phyloP scores from a whole-genome alignment of 2,797 vertebrate species.

The Bucorvus abyssinicus region DNA sequence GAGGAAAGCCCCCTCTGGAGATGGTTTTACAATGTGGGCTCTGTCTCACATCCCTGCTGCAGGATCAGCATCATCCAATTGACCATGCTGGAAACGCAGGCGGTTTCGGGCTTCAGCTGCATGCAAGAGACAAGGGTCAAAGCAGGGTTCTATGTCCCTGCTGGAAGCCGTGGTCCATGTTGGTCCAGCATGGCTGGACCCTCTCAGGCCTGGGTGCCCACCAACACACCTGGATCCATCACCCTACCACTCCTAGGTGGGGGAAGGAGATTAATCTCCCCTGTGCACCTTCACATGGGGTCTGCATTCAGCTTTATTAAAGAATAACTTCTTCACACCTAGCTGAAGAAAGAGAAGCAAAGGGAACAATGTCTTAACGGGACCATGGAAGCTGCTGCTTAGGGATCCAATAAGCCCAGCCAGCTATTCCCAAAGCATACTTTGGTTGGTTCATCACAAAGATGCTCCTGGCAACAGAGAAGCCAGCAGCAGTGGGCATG shows the following conservation, averaged over 20 bases:
- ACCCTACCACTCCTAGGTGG: background rate
- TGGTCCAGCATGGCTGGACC: background rate
- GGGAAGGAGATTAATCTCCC: background rate
- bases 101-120: background rate
- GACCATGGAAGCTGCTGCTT: background rate
- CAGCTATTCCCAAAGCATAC: accelerated
- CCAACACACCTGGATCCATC: background rate
- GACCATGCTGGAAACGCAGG: background rate
- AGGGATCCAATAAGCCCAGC: background rate
- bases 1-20: background rate
- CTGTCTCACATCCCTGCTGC: background rate
- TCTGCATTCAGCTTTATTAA: background rate
- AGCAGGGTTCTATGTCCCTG: accelerated
- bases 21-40: background rate
- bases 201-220: background rate
- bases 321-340: background rate
- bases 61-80: background rate
- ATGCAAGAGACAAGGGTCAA: background rate
- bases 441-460: background rate
- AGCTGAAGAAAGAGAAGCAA: background rate
- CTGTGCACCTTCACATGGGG: background rate
- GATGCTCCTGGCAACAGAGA: background rate
- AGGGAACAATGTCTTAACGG: background rate
- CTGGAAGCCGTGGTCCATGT: background rate
- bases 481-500: background rate